phyloP scores from a whole-genome alignment of 1,140 invertebrate genomes.

The Callitettix versicolor region DNA sequence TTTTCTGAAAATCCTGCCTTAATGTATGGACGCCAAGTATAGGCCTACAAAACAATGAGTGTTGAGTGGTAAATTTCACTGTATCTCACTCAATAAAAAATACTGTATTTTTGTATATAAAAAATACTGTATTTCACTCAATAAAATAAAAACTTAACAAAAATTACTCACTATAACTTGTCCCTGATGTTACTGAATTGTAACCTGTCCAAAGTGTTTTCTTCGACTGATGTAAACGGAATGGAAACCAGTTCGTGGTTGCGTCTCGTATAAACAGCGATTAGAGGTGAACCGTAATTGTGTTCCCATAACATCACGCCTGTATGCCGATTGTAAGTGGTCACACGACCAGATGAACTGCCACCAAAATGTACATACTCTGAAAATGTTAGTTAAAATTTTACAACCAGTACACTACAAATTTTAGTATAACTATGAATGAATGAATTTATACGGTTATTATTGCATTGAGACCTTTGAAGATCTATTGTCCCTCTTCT shows the following conservation, averaged over 20 bases:
- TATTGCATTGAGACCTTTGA: no score
- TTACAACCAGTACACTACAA: no score
- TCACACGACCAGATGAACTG: conserved; percentile 74
- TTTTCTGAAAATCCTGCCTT: no score
- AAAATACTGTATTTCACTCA: neutral
- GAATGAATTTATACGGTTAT: no score
- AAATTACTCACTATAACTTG: conserved; percentile 8
- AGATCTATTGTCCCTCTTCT: no score
- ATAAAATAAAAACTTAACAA: no score
- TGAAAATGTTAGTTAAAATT: conserved; percentile 37
- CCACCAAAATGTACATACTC: conserved; percentile 80
- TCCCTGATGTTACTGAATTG: neutral
- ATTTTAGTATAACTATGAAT: no score
- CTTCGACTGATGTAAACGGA: conserved; percentile 82
- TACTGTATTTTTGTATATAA: neutral
- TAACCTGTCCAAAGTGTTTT: conserved; percentile 29
- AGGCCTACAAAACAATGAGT: no score
- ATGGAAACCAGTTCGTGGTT: conserved; percentile 69
- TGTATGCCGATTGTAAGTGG: conserved; percentile 62
- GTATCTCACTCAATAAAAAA: neutral
- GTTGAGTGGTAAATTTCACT: no score
- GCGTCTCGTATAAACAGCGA: conserved; percentile 78
- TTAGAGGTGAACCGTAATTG: conserved; percentile 79
- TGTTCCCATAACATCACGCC: conserved; percentile 76
- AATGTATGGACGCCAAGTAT: no score